These are phyloP conservation scores for Sisor rabdophorus DNA, from an alignment of 2,113 vertebrate species.

Conservation along the genomic window DNA sequence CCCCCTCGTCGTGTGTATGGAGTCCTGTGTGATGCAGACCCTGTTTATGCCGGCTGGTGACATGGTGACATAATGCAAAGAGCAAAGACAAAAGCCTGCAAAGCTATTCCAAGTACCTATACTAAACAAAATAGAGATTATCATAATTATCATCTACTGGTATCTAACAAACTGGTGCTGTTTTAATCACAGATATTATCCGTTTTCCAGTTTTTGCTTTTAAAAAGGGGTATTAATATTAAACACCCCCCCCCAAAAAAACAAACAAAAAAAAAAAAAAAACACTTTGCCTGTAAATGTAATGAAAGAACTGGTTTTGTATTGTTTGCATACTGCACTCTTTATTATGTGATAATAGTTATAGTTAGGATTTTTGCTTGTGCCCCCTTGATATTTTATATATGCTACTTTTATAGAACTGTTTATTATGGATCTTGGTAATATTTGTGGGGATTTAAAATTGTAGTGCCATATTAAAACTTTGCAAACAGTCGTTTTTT, in stretches of 20 bases:
- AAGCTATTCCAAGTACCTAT: neutral
- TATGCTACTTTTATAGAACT: slow-evolving; percentile 6
- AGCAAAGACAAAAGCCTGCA: neutral
- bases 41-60: slow-evolving; percentile 86
- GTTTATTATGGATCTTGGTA: slow-evolving; percentile 6
- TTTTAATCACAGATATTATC: neutral
- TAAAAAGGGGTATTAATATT: no score
- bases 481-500: slow-evolving; percentile 49
- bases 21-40: slow-evolving; percentile 72
- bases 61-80: neutral
- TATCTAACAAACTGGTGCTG: neutral
- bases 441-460: neutral
- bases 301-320: neutral
- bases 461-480: neutral
- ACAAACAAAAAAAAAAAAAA: no score
- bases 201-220: neutral
- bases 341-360: slow-evolving; percentile 27
- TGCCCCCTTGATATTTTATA: slow-evolving; percentile 21
- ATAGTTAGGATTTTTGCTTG: slow-evolving; percentile 7
- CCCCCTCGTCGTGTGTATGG: slow-evolving; percentile 65
- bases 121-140: no score
- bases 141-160: neutral
- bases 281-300: neutral
- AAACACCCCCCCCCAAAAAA: no score
- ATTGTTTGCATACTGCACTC: slow-evolving; percentile 21